Percentiles rank a stretch among this genome's conserved stretches.
phyloP scores from a whole-genome alignment of 2,797 vertebrate species.

The Novumbra hubbsi region DNA sequence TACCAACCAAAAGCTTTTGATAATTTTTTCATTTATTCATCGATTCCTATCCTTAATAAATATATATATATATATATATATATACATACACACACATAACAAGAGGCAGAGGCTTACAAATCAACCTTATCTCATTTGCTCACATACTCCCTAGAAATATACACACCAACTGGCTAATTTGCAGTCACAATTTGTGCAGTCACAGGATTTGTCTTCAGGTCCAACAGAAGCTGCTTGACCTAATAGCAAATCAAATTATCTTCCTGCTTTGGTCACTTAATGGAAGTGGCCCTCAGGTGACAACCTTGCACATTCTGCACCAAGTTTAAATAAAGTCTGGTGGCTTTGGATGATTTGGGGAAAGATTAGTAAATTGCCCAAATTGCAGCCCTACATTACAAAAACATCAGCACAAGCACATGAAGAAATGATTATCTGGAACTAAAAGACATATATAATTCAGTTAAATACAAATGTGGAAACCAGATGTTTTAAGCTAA shows the following conservation, averaged over 20 bases:
- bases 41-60: too few relatives aligned
- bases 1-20: too few relatives aligned
- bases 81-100: constrained; percentile 8
- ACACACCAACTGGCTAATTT: constrained; percentile 80
- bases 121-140: neutral
- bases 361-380: constrained; percentile 66
- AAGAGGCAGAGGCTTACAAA: neutral
- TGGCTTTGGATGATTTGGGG: constrained; percentile 39
- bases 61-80: constrained; percentile 3
- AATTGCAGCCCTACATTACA: constrained; percentile 65
- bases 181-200: constrained; percentile 58
- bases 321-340: constrained; percentile 58
- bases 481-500: too few relatives aligned
- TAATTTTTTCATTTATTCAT: too few relatives aligned
- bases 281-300: constrained; percentile 70
- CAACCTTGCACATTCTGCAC: constrained; percentile 62
- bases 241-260: constrained; percentile 84
- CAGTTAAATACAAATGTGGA: too few relatives aligned
- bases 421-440: constrained; percentile 27
- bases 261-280: constrained; percentile 67
- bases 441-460: neutral
- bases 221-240: constrained; percentile 77
- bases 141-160: constrained; percentile 57
- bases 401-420: constrained; percentile 56
- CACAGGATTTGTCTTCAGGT: constrained; percentile 67